phyloP scores from a whole-genome alignment of 2,888 invertebrate species.

The Athalia circularis region DNA sequence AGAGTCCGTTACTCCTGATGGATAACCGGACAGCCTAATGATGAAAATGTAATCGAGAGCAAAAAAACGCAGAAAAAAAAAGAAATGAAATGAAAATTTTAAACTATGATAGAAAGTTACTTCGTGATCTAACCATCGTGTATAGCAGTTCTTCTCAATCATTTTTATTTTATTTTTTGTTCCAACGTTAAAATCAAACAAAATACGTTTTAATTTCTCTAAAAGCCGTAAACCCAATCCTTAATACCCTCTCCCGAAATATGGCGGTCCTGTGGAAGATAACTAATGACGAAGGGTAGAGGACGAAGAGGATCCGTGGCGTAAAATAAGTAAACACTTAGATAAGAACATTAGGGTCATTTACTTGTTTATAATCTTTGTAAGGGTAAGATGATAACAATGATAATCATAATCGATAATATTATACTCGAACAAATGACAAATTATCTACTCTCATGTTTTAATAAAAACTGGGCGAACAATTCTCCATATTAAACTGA shows the following conservation, averaged over 20 bases:
- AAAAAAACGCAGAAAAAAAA: constrained; percentile 5
- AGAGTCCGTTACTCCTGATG: constrained; percentile 30
- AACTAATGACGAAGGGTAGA: constrained; percentile 53
- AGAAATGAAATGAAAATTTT: constrained; percentile 3
- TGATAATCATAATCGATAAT: constrained; percentile 49
- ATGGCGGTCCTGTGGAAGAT: constrained; percentile 48
- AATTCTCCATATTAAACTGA: constrained; percentile 46
- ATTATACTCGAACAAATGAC: constrained; percentile 46
- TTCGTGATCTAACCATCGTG: constrained; percentile 8
- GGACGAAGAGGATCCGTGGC: constrained; percentile 57
- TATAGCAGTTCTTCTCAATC: constrained; percentile 12
- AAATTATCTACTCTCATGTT: constrained; percentile 13
- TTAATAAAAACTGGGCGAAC: constrained; percentile 45
- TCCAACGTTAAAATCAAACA: background rate
- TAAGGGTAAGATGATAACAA: constrained; percentile 47
- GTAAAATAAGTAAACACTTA: constrained; percentile 53
- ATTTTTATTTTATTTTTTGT: background rate
- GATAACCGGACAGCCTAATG: constrained; percentile 23
- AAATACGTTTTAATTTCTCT: constrained; percentile 14
- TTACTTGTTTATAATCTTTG: constrained; percentile 43
- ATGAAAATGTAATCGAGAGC: constrained; percentile 15
- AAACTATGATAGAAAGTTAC: background rate
- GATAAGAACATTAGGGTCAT: constrained; percentile 46
- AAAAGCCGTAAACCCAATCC: constrained; percentile 40
- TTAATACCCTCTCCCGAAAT: constrained; percentile 49